Evolutionary conservation across 92 coral and sea anemone species (phyloP), one percentile per base, ranked within the genome.

Genomic region (Montipora capitata): DNA sequence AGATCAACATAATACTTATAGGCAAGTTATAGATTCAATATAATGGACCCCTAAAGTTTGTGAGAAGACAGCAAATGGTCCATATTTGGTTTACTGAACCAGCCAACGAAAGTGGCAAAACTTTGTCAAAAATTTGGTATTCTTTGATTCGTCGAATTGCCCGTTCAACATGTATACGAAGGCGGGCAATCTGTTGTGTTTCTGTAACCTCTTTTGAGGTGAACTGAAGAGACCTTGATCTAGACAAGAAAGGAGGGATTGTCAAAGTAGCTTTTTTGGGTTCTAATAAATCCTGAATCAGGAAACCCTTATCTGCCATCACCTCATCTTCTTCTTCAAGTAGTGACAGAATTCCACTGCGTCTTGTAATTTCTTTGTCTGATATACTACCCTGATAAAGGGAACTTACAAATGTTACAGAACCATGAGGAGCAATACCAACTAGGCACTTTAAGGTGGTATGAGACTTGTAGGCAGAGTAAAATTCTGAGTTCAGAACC

Each of bases 221-320:
- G 74, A 87, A 87, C 74, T 87, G 86, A 13, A 79, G 10, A 57
- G 86, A 79, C 40, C 43, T 68, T 51, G 82, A 52, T 78, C 69
- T 78, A 39, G 87, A 61, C 84, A 90, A 65, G 68, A 90, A 90
- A 56, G 89, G 89, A 17, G 93, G 93, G 67, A 90, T 90, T 45
- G 71, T 85, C 44, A 77, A 12, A 1, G 67, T 79, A 5, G 68
- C 93, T 44, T 85, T 73, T 71, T 63, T 44, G 14, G 14, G 39
- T 10, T 41, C 69, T 38, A 89, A 58, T 10, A 65, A 38, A 6
- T 85, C 86, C 63, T 80, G 48, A 48, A 90, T 90, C 4, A 70
- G 44, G 63, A 83, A 89, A 12, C 93, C 93, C 58, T 78, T 89
- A 35, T 89, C 93, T 51, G 79, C 89, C 93, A 89, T 89, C 1